phyloP scores from a whole-genome alignment of 1,140 invertebrate species.

The Aethina tumida region DNA sequence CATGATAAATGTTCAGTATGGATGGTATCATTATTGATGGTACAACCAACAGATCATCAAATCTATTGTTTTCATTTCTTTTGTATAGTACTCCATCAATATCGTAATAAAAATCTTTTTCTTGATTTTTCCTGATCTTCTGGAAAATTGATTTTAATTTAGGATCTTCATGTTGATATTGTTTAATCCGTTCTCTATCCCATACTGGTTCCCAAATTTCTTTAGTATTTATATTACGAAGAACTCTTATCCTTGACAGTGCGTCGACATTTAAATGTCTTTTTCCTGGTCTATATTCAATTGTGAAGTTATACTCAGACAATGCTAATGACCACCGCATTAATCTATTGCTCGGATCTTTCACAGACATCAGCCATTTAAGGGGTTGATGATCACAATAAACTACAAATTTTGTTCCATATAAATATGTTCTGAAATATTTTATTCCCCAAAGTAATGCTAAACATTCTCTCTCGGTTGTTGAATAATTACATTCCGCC shows the following conservation, averaged over 20 bases:
- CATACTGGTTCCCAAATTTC: constrained; percentile 3
- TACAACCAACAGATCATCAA: constrained; percentile 7
- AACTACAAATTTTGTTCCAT: constrained; percentile 35
- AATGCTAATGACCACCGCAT: constrained; percentile 40
- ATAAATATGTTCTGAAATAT: constrained; percentile 35
- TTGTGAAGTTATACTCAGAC: no score
- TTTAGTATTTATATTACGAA: no score
- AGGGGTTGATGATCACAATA: constrained; percentile 40
- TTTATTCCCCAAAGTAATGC: constrained; percentile 36
- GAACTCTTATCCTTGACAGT: constrained; percentile 19
- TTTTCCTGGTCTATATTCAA: no score
- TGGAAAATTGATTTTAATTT: neutral
- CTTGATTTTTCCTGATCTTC: neutral
- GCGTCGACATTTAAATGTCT: constrained; percentile 17
- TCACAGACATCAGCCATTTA: constrained; percentile 35
- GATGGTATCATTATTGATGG: neutral
- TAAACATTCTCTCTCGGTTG: constrained; percentile 39
- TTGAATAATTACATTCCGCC: constrained; percentile 37
- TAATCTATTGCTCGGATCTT: constrained; percentile 34
- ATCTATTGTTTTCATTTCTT: constrained; percentile 1
- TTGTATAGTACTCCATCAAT: constrained; percentile 6
- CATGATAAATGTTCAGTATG: constrained; percentile 9
- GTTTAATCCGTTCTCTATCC: neutral
- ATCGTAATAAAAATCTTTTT: constrained; percentile 6
- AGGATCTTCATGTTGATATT: neutral